Evolutionary conservation across 2,888 invertebrate genomes (phyloP), one percentile per base, ranked within the genome.

Genomic region (Drosophila nigricruria): DNA sequence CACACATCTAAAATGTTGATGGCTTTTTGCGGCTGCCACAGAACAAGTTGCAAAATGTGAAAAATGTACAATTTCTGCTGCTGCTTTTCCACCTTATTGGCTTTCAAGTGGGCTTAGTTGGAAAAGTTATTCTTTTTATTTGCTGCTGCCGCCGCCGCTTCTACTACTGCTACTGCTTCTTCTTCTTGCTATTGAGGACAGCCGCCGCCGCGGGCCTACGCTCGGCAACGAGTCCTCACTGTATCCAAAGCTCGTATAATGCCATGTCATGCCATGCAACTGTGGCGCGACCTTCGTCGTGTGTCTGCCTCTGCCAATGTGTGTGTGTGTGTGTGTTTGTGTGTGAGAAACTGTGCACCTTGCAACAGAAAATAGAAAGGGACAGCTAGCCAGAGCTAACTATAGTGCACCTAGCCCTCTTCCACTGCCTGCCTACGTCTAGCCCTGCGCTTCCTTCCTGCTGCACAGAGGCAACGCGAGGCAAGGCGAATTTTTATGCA

Each of bases 301-400:
- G 40, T 42, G 16, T 30, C 20, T 27, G 27, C 20, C 5, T 38
- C 18, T 38, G 23, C n/a, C 12, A 23, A 23, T 49, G 38, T 40
- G 49, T 62, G 27, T 62, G 34, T 63, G 38, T 47, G 36, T 53
- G 42, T 32, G 32, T 62, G 43, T 53, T 25, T 63, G 47, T 63
- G 64, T 84, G 77, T 87, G 86, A 80, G 86, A 87, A 89, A 80
- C 63, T 77, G 70, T 89, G 88, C 86, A 87, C 88, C 86, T 89
- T 87, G 88, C 73, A 62, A 65, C 73, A 69, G 59, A 57, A 36
- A 62, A 65, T 34, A 25, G 59, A 71, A 59, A 45, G 71, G 53
- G 67, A 64, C 56, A 67, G 72, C 50, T 42, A 42, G 43, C 52
- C 14, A 27, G 34, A 42, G 64, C 47, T 56, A 32, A 56, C 42